Base-by-base conservation (phyloP, 2,113 vertebrate species). In the Psittacus erithacus region DNA sequence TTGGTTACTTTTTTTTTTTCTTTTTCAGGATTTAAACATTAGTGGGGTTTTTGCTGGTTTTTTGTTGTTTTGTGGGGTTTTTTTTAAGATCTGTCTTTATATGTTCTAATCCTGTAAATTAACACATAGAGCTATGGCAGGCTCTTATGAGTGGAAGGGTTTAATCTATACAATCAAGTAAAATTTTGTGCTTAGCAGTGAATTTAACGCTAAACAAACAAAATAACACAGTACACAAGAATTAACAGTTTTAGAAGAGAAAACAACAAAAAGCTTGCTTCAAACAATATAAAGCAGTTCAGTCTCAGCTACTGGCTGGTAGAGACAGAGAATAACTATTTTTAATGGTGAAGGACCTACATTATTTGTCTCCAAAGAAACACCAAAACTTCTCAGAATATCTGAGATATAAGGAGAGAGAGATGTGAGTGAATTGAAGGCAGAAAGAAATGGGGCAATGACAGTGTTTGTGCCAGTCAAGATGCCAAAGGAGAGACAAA, bases 11-110 rank as follows among this genome's bases (percentile, higher is more conserved):
- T 20, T 57, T 33, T 31, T 31, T 22, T n/a, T 18, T 53, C 18
- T 33, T 63, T 53, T 63, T 9, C 35, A 65, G 63, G 16, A 59
- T 67, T 80, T 79, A 57, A 74, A 14, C 12, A 27, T 44, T 70
- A 28, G 2, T 31, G 13, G 8, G 1, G 2, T 28, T 3, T 80
- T 70, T 49, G 9, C 3, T 25, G 33, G 1, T 8, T 24, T 2
- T 78, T 70, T 63, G 11, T 2, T 25, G 38, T 33, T n/a, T n/a
- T 28, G 11, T 10, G 23, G 13, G 9, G 4, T 12, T 5, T 22
- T 52, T 44, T 52, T 25, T 6, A 46, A 53, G 18, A 35, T 25
- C 31, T 53, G 16, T 20, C 18, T 38, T 68, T 38, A 3, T 53
- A 47, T 11, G 27, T 79, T 15, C 31, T 52, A 59, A 78, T 53